phyloP scores from a whole-genome alignment of 2,888 invertebrate genomes.

The Drosophila atripex region DNA sequence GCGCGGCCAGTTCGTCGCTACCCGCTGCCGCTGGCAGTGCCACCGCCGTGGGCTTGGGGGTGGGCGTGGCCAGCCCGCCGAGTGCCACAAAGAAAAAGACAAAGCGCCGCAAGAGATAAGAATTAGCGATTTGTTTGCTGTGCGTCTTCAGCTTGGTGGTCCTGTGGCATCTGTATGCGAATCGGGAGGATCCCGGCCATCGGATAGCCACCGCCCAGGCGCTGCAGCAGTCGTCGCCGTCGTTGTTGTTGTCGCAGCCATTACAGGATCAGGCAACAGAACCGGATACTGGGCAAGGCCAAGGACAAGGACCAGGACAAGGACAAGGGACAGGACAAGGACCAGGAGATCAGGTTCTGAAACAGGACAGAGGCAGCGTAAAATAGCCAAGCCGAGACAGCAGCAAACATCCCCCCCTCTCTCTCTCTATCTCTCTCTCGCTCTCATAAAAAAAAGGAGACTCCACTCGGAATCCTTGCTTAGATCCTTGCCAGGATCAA shows the following conservation, averaged over 20 bases:
- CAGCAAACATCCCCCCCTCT: not conserved
- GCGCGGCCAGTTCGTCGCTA: not conserved
- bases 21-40: constrained; percentile 4
- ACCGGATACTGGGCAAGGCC: constrained; percentile 10
- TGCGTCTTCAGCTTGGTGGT: constrained; percentile 83
- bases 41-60: constrained; percentile 25
- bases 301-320: not conserved
- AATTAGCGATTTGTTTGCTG: constrained; percentile 84
- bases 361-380: not conserved
- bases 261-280: not conserved
- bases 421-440: not conserved
- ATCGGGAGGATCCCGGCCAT: constrained; percentile 39
- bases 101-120: constrained; percentile 84
- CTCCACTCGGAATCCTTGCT: not conserved
- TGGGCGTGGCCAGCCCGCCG: constrained; percentile 58
- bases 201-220: constrained; percentile 13
- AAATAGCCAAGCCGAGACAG: not conserved
- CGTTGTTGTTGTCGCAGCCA: not conserved
- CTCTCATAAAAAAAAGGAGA: not conserved
- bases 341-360: not conserved
- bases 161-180: constrained; percentile 81
- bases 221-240: constrained; percentile 7
- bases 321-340: constrained; percentile 6
- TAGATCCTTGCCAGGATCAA: not conserved
- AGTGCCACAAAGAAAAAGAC: constrained; percentile 83